Base-by-base conservation (phyloP, 2,797 vertebrate genomes). In the Clarias pachynema region DNA sequence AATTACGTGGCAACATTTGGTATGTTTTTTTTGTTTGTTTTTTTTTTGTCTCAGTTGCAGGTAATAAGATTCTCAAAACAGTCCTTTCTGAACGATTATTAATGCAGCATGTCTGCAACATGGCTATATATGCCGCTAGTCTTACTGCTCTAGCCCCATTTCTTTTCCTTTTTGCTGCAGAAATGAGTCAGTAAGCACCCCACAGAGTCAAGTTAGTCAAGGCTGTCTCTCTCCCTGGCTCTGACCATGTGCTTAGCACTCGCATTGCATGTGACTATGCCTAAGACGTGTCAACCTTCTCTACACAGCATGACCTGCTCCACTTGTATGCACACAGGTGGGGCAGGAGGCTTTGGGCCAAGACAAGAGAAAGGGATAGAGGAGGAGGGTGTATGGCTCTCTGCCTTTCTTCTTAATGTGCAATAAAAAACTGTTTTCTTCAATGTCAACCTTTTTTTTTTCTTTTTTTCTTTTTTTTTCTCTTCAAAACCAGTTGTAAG, bases 221-320 rank as follows among this genome's bases (percentile, higher is more conserved):
- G 89, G 91, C 91, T 89, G 91, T 89, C 89, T 81, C 90, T 89
- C 90, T 86, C 79, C 91, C 82, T 90, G 88, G 79, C 83, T 86
- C 80, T 86, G 90, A 91, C 94, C 94, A 94, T 87, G 94, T 96
- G 95, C 92, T 85, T 86, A 59, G 90, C 90, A 56, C 90, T 94
- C 92, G 90, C 93, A 66, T 95, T 94, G 92, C 92, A 89, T 84
- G 91, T 90, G 88, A 91, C 70, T 66, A 89, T 84, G 16, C 89
- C 88, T 44, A 60, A 1, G 77, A 89, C 10, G 63, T 94, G 94
- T 94, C 95, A 94, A 93, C 91, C 84, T 89, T 82, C 56, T 56
- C 80, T 12, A 59, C 75, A 83, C 88, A 89, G 79, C 81, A 84
- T n/a, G 56, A 66, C 70, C 82, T 79, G 81, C 81, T 85, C 81